phyloP scores from a whole-genome alignment of 1,140 invertebrate species.

The Acromyrmex charruanus region DNA sequence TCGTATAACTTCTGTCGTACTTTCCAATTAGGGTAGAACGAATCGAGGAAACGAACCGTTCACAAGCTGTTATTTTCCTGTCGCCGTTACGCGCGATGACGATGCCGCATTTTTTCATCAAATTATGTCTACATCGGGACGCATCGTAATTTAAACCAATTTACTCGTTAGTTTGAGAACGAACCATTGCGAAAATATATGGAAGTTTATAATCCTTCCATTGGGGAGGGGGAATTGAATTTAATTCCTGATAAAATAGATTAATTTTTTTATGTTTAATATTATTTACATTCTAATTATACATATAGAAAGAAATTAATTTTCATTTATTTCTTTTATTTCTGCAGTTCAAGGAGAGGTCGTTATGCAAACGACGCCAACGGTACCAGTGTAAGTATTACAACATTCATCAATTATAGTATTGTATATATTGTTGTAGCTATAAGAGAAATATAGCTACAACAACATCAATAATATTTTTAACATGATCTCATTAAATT shows the following conservation, averaged over 20 bases:
- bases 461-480: background rate
- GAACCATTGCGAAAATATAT: conserved; percentile 10
- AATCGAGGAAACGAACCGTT: conserved; percentile 74
- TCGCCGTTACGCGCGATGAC: conserved; percentile 69
- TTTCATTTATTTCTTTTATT: conserved; percentile 59
- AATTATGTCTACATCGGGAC: conserved; percentile 43
- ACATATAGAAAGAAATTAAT: background rate
- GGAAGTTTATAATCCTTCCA: background rate
- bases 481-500: background rate
- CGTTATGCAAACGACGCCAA: conserved; percentile 84
- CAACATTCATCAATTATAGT: background rate
- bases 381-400: conserved; percentile 84
- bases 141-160: conserved; percentile 70
- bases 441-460: background rate
- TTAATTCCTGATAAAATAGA: background rate
- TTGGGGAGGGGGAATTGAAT: background rate
- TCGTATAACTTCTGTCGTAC: conserved; percentile 59
- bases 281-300: conserved; percentile 22
- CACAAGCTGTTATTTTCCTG: conserved; percentile 70
- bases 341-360: conserved; percentile 85
- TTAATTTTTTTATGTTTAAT: conserved; percentile 4
- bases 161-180: conserved; percentile 57
- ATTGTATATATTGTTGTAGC: no score
- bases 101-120: conserved; percentile 49
- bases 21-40: conserved; percentile 69